Base-by-base conservation (phyloP, 2,113 vertebrate genomes). In the Lophotis ruficrista region DNA sequence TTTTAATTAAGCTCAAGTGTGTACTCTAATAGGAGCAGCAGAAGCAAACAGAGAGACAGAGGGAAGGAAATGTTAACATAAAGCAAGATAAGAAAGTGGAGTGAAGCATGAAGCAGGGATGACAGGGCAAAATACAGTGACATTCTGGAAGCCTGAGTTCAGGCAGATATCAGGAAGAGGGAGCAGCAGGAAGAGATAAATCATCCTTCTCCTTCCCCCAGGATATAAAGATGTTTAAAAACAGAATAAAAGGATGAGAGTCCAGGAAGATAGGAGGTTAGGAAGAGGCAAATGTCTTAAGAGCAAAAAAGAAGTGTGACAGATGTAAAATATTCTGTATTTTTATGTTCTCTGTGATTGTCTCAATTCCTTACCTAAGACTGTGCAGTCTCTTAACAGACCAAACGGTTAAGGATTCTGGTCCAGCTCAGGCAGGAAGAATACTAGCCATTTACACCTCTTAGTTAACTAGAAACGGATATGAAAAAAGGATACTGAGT, bases 101-200 rank as follows among this genome's bases (percentile, higher is more conserved):
- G 53, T 90, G 61, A 95, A 84, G 50, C 61, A 50, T 60, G 66
- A 93, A 4, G 4, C 48, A 78, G 51, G 38, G 50, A 95, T 64
- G 53, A 88, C 37, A 47, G 48, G 25, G 62, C 30, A 92, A 92
- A 94, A 58, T 58, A 79, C n/a, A 27, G 77, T 86, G 80, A 70
- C 54, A 81, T 78, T 93, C 53, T 68, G 47, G 71, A 83, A 54
- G 68, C 37, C 79, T 94, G 76, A 47, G 51, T 77, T 92, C 51
- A 88, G 37, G 71, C 58, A 93, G 90, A 95, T 93, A 93, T 12
- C 41, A 85, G 47, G 50, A 95, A 77, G 4, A 62, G 47, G 23
- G 60, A 93, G 35, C 64, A 87, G 56, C 70, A 93, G 96, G 96
- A 97, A 95, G 87, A 87, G 51, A 92, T 95, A 95, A 95, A 95